Percentiles rank a stretch among this genome's conserved stretches.
These are phyloP conservation scores for Chironomus tepperi DNA, from an alignment of 1,140 invertebrate species.

Conservation along the genomic window DNA sequence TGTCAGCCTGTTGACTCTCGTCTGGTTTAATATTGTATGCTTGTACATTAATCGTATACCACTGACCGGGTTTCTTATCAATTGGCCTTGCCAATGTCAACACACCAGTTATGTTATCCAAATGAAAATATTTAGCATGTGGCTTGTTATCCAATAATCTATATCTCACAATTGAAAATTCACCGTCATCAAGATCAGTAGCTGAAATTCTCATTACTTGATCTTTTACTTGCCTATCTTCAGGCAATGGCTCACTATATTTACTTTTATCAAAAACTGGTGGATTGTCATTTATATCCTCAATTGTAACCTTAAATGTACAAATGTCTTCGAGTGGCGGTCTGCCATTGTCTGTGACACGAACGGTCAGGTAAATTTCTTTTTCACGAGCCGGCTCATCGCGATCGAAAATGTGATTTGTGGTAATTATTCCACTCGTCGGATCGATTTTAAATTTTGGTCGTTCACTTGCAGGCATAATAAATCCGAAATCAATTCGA, in stretches of 20 bases:
- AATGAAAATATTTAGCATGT: constrained; percentile 63
- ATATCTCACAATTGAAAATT: constrained; percentile 68
- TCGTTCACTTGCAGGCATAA: constrained; percentile 61
- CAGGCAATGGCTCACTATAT: constrained; percentile 41
- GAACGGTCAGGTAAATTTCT: constrained; percentile 55
- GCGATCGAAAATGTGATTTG: constrained; percentile 67
- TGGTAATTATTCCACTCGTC: constrained; percentile 61
- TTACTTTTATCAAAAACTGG: constrained; percentile 78
- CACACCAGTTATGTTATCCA: constrained; percentile 66
- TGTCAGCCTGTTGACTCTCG: constrained; percentile 50
- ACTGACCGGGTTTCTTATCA: constrained; percentile 47
- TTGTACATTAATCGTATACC: constrained; percentile 61
- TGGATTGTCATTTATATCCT: constrained; percentile 80
- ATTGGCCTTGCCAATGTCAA: constrained; percentile 65
- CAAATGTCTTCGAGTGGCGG: constrained; percentile 78
- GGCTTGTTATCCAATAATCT: constrained; percentile 47
- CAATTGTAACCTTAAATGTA: constrained; percentile 76
- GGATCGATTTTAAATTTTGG: constrained; percentile 70
- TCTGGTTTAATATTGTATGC: constrained; percentile 64
- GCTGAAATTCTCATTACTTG: constrained; percentile 82
- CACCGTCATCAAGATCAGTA: constrained; percentile 78
- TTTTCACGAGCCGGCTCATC: constrained; percentile 80
- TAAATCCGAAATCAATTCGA: constrained; percentile 69
- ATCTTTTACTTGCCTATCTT: constrained; percentile 39
- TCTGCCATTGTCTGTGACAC: constrained; percentile 77